Evolutionary conservation across 2,888 invertebrate species (phyloP), one percentile per base, ranked within the genome.

Genomic region (Pegoplata infirma): DNA sequence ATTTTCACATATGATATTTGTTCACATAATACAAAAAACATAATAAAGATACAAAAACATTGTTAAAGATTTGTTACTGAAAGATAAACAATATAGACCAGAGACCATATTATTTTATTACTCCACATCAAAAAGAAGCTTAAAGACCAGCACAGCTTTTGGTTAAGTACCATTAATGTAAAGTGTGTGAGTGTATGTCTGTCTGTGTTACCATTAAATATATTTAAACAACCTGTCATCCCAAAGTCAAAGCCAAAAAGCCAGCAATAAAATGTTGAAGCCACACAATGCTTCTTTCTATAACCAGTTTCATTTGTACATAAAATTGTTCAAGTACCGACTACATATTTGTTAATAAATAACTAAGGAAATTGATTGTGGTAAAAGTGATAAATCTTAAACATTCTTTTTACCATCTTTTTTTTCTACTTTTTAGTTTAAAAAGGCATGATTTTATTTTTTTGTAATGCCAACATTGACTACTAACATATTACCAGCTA

Each of bases 341-440:
- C n/a, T n/a, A n/a, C 51, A 25, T n/a, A n/a, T 16, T 25, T n/a
- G 21, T 28, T 12, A 44, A 72, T 63, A 63, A 63, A 63, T 63
- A 67, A 46, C 59, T 8, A 46, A 14, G 17, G 25, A 74, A 59
- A 74, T 67, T 67, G 56, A 75, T 75, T 55, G 55, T 61, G 25
- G 46, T 49, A 56, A 75, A 74, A 61, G 55, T 47, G 36, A 75
- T 68, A 68, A 67, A 67, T 74, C 25, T 61, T 16, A 25, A 46
- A 59, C 23, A 47, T 51, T 40, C 51, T 10, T 51, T 58, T 51
- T 40, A 40, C 61, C 21, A 17, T 36, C 6, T 69, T 59, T 53
- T 12, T 23, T 28, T 49, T n/a, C n/a, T n/a, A n/a, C n/a, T n/a
- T n/a, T n/a, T n/a, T 23, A 47, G 8, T 21, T 12, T 0, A 19